These are phyloP conservation scores for Zaprionus lachaisei DNA, from an alignment of 1,140 invertebrate genomes.

Conservation along the genomic window DNA sequence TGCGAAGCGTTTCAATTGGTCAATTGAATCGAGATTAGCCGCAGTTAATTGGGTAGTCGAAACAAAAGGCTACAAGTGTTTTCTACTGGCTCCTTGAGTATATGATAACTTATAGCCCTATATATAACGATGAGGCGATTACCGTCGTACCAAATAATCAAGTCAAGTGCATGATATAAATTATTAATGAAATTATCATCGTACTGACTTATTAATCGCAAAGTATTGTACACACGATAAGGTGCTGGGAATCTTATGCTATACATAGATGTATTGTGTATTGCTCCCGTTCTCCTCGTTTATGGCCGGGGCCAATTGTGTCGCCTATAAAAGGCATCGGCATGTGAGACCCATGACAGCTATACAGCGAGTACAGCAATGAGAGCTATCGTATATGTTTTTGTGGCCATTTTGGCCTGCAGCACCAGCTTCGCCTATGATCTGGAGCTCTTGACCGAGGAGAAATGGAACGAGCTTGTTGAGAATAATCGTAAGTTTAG, in stretches of 20 bases:
- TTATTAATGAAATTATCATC: constrained; percentile 38
- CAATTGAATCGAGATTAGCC: constrained; percentile 62
- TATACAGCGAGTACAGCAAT: constrained; percentile 51
- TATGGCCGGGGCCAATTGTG: neutral
- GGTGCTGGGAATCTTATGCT: neutral
- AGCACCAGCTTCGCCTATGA: constrained; percentile 61
- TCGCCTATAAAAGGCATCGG: constrained; percentile 60
- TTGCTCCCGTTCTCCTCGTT: neutral
- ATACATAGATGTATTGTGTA: neutral
- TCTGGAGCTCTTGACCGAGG: constrained; percentile 60
- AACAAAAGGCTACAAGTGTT: constrained; percentile 50
- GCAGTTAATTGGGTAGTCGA: constrained; percentile 27
- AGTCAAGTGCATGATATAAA: constrained; percentile 34
- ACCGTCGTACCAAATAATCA: constrained; percentile 38
- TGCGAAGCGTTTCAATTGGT: constrained; percentile 52
- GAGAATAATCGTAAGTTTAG: constrained; percentile 62
- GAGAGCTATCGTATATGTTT: constrained; percentile 61
- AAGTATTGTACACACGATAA: neutral
- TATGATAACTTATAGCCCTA: constrained; percentile 20
- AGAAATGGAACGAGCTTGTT: constrained; percentile 68
- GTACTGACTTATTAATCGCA: neutral
- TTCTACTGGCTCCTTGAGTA: constrained; percentile 25
- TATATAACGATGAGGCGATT: constrained; percentile 50
- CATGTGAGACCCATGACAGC: constrained; percentile 21
- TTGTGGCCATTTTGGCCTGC: constrained; percentile 68